Evolutionary conservation across 2,797 vertebrate genomes (phyloP).

Genomic region (Falco peregrinus): DNA sequence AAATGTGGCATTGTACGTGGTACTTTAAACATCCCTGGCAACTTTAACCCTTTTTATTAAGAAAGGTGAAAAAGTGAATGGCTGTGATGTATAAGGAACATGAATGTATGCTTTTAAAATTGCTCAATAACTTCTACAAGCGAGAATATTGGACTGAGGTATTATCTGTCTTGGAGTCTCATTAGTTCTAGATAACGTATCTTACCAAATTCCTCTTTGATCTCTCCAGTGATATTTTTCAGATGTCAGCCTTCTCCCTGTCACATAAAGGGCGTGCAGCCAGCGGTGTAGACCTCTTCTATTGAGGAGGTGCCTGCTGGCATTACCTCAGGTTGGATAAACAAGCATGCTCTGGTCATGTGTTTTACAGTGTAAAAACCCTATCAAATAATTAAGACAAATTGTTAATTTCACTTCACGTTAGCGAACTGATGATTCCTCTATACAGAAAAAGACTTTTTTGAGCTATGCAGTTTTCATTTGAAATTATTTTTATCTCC

Average conservation of each 20-base stretch:
- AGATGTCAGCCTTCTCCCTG: background rate
- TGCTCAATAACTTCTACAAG: background rate
- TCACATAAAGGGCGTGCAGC: background rate
- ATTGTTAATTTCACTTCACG: background rate
- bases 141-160: background rate
- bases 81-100: background rate
- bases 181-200: background rate
- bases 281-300: background rate
- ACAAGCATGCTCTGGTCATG: background rate
- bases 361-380: background rate
- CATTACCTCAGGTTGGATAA: background rate
- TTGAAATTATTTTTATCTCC: constrained; percentile 31
- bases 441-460: background rate
- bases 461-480: background rate
- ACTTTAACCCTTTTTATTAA: background rate
- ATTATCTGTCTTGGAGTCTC: background rate
- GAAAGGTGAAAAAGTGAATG: background rate
- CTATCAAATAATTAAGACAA: background rate
- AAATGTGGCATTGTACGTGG: background rate
- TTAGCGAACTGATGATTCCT: constrained; percentile 16
- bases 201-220: background rate
- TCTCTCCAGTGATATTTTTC: background rate
- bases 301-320: background rate
- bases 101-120: background rate
- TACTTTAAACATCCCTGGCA: background rate